Conservation (phyloP, 2,113 vertebrate species). For the Sialia sialis region DNA sequence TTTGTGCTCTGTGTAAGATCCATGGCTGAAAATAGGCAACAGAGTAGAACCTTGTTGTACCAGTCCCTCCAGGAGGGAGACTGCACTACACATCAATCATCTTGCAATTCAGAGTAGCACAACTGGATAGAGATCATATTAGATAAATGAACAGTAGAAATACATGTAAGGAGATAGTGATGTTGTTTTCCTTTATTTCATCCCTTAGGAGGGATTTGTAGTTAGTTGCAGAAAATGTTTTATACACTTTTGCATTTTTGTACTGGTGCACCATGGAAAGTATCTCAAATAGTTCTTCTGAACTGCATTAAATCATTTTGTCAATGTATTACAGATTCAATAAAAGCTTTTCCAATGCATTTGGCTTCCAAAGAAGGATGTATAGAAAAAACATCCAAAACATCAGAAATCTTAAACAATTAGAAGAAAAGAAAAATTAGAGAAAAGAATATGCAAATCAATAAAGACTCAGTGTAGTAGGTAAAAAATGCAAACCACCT, state of each 20-base stretch:
- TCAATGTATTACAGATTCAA: conserved; percentile 65
- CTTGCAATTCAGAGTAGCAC: conserved; percentile 4
- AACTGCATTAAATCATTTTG: conserved; percentile 63
- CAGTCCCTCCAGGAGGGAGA: conserved; percentile 28
- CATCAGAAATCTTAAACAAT: conserved; percentile 39
- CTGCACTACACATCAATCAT: background rate
- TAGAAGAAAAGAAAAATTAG: background rate
- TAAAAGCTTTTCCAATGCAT: conserved; percentile 56
- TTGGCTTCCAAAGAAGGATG: conserved; percentile 49
- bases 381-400: conserved; percentile 3
- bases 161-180: conserved; percentile 38
- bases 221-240: conserved; percentile 52
- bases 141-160: conserved; percentile 53
- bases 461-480: background rate
- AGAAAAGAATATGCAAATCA: background rate
- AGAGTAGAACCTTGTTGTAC: background rate
- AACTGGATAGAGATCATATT: conserved; percentile 53
- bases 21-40: background rate
- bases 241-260: conserved; percentile 27
- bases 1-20: background rate
- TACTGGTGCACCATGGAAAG: conserved; percentile 26
- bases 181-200: conserved; percentile 58
- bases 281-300: conserved; percentile 44
- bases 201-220: conserved; percentile 44
- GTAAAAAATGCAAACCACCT: background rate